Base-by-base conservation (phyloP, 2,888 invertebrate species). In the Exephanes ischioxanthus region DNA sequence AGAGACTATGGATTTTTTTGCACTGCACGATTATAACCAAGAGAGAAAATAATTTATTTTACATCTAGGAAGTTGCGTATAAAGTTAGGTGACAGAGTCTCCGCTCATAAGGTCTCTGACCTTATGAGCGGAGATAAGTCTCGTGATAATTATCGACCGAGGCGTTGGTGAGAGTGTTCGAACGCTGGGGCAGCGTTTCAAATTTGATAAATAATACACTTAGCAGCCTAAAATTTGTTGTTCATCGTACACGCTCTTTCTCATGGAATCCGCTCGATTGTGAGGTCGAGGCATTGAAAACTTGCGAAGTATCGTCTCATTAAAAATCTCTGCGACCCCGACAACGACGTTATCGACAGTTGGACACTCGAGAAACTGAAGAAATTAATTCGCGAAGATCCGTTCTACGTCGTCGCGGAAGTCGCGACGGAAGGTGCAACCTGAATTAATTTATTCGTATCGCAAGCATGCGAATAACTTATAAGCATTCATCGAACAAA, bases 221-320 rank as follows among this genome's bases (percentile, higher is more conserved):
- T 87, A 84, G 22, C 68, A 61, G 61, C 33, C 66, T 66, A 67
- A 7, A 26, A 55, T 67, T 76, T 45, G 41, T 9, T 63, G 19
- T 73, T 58, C 14, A 11, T 68, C 22, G n/a, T 51, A 16, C 14
- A 4, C 55, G 48, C 51, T 66, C 61, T 67, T 45, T 72, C 41
- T 91, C 87, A 93, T 78, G 92, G 91, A 80, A 94, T 92, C 94
- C 98, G 7, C 92, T 98, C 51, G 97, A 98, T 92, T 95, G 98
- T 58, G 95, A 95, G 73, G 94, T 95, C 0, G 97, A 97, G 90
- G 95, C 95, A 4, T 95, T 95, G 67, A 97, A 97, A 91, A 96
- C 96, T 71, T 96, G 96, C 73, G 97, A 97, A 92, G 96, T 98
- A 95, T 93, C 95, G 96, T 88, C 95, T 98, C 5, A 95, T 98